These are phyloP conservation scores for Clavelina lepadiformis DNA, from an alignment of 23 tunicate genomes.

Conservation along the genomic window DNA sequence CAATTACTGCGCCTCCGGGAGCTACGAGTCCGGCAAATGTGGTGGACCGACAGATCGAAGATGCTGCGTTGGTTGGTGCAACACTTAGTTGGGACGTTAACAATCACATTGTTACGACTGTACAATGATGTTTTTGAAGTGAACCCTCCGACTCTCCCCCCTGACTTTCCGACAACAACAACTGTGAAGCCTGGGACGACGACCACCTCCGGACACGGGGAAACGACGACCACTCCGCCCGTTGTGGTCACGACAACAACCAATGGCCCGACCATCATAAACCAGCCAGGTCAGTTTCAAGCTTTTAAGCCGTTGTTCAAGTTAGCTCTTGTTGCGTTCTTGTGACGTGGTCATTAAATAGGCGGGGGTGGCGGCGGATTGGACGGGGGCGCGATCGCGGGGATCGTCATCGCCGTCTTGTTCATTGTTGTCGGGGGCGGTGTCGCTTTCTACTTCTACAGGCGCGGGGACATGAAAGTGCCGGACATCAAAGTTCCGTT, in stretches of 20 bases:
- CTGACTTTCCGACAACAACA: conserved; percentile 10
- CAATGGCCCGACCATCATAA: background rate
- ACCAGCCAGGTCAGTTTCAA: conserved; percentile 1
- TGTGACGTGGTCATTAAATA: too few species aligned
- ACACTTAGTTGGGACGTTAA: background rate
- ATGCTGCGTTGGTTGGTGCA: conserved; percentile 67
- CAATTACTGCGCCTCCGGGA: conserved; percentile 48
- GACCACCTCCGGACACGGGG: conserved; percentile 14
- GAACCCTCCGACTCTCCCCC: conserved; percentile 9
- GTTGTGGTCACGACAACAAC: conserved; percentile 2
- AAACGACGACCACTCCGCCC: conserved; percentile 20
- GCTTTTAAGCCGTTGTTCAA: too few species aligned
- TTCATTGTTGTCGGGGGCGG: conserved; percentile 50
- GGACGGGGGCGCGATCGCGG: conserved; percentile 74
- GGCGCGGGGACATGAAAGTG: conserved; percentile 6
- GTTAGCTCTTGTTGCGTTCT: too few species aligned
- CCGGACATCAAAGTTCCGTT: conserved; percentile 20
- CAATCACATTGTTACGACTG: background rate
- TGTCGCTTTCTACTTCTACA: conserved; percentile 37
- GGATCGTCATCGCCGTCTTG: conserved; percentile 62
- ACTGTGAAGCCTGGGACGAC: background rate
- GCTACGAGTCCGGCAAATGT: conserved; percentile 37
- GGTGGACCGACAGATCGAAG: conserved; percentile 74
- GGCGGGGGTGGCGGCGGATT: conserved; percentile 41
- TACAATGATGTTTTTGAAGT: background rate